Conservation (phyloP, 35 echinoderm and acorn worm species). For the Apostichopus japonicus region DNA sequence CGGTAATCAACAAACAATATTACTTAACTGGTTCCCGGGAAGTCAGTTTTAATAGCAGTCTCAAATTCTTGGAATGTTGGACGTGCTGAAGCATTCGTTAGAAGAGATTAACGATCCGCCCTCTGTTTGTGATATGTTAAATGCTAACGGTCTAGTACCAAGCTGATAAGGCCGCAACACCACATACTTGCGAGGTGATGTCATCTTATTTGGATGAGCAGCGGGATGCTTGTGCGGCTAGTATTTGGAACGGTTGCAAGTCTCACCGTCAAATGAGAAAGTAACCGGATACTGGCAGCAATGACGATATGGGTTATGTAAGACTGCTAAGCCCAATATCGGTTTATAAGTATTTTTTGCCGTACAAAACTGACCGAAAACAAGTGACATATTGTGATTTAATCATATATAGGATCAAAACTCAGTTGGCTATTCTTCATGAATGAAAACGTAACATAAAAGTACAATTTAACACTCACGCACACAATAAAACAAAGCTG, state of each 20-base stretch:
- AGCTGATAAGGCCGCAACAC: background rate
- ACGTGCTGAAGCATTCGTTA: conserved; percentile 11
- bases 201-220: background rate
- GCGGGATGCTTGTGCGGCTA: background rate
- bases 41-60: background rate
- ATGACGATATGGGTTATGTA: background rate
- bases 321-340: no score
- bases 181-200: background rate
- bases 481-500: no score
- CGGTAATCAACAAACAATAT: conserved; percentile 20
- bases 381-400: no score
- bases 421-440: no score
- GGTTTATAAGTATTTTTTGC: no score
- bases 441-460: no score
- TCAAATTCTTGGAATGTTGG: conserved; percentile 4
- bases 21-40: background rate
- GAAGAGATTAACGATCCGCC: background rate
- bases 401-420: no score
- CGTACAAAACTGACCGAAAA: no score
- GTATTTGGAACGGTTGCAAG: background rate
- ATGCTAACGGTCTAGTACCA: background rate
- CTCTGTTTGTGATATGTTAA: background rate
- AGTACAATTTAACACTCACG: no score
- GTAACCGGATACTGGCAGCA: conserved; percentile 4
- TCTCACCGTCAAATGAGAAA: background rate